These are phyloP conservation scores for Percopsis transmontana DNA, from an alignment of 2,113 vertebrate genomes.

Conservation along the genomic window DNA sequence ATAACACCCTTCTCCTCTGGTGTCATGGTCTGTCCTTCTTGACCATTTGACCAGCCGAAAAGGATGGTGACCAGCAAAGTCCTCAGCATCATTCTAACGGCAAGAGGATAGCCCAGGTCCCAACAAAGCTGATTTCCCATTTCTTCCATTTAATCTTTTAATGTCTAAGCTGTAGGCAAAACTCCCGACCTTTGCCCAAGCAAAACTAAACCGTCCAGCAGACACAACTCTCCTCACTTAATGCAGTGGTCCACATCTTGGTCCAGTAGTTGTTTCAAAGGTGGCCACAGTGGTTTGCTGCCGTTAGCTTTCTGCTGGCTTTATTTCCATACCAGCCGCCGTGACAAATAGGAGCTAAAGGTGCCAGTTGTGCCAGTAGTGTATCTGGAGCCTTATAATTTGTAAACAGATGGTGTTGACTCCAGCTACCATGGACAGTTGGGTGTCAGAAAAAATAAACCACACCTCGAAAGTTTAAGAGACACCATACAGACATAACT, in stretches of 20 bases:
- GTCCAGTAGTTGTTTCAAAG: neutral
- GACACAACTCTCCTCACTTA: constrained; percentile 30
- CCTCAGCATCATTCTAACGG: constrained; percentile 44
- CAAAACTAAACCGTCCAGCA: constrained; percentile 46
- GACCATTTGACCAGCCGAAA: constrained; percentile 54
- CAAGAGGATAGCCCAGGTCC: neutral
- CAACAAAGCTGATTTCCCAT: neutral
- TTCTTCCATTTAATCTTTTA: constrained; percentile 17
- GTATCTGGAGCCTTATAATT: constrained; percentile 6
- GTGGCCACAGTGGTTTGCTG: neutral
- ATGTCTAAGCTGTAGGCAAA: constrained; percentile 14
- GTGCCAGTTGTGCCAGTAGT: neutral
- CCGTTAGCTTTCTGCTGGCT: constrained; percentile 33
- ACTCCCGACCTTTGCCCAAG: constrained; percentile 31
- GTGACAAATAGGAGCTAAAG: neutral
- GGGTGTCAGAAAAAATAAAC: too few species aligned
- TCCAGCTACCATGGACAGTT: too few species aligned
- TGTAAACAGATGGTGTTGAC: constrained; percentile 49
- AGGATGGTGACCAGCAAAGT: constrained; percentile 57
- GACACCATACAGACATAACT: too few species aligned
- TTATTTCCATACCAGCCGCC: constrained; percentile 20
- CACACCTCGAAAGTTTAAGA: too few species aligned
- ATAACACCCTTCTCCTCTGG: constrained; percentile 73
- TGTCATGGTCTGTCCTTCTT: constrained; percentile 74
- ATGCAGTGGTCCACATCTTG: constrained; percentile 22